phyloP scores from a whole-genome alignment of 2,888 invertebrate genomes.

The Malthinus seriepunctatus region DNA sequence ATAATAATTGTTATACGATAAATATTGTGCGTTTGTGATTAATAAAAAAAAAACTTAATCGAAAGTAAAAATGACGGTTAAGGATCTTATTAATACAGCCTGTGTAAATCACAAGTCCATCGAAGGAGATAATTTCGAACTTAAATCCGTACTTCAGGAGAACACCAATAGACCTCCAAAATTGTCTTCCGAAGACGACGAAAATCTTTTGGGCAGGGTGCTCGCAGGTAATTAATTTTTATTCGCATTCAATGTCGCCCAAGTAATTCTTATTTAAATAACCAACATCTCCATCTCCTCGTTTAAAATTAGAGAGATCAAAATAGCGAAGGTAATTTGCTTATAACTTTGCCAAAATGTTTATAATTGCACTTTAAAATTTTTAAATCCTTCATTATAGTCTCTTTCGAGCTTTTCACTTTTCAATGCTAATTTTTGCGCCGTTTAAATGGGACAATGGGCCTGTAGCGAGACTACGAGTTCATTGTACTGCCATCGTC shows the following conservation, averaged over 20 bases:
- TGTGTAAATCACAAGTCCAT: slow-evolving; percentile 53
- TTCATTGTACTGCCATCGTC: slow-evolving; percentile 66
- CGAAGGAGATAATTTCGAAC: slow-evolving; percentile 51
- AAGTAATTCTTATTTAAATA: neutral
- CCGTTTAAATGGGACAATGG: slow-evolving; percentile 51
- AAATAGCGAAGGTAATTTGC: slow-evolving; percentile 5
- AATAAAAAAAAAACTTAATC: neutral
- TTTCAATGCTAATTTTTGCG: slow-evolving; percentile 33
- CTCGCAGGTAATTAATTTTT: slow-evolving; percentile 57
- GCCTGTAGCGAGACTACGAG: slow-evolving; percentile 58
- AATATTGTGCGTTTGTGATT: slow-evolving; percentile 7
- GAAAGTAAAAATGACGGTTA: slow-evolving; percentile 57
- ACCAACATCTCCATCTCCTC: neutral
- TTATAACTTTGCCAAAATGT: slow-evolving; percentile 22
- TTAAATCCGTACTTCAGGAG: slow-evolving; percentile 28
- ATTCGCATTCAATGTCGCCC: neutral
- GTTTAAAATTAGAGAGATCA: neutral
- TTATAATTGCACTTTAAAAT: slow-evolving; percentile 5
- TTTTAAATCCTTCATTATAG: slow-evolving; percentile 29
- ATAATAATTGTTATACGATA: slow-evolving; percentile 5
- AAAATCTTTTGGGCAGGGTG: slow-evolving; percentile 61
- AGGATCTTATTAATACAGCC: slow-evolving; percentile 60
- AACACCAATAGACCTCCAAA: slow-evolving; percentile 25
- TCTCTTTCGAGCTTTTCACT: slow-evolving; percentile 44
- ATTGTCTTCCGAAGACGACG: slow-evolving; percentile 49